Evolutionary conservation across 2,888 invertebrate genomes (phyloP), one percentile per base, ranked within the genome.

Genomic region (Anagyrus pseudococci): DNA sequence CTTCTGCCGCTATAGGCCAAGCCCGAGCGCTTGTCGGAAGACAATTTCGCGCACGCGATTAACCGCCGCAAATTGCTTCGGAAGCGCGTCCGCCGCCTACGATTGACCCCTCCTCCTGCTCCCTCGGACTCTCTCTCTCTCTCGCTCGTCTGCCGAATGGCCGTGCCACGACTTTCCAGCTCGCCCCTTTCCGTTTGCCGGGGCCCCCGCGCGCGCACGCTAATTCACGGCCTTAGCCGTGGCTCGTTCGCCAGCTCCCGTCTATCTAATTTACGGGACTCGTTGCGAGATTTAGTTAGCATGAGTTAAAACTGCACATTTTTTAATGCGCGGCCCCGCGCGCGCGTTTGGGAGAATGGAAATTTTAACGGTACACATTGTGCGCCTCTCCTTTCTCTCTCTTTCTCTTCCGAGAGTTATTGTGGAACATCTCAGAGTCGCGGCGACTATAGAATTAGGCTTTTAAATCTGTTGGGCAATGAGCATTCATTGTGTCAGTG

Each of bases 391-490:
- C 25, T 41, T 29, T 37, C 29, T 19, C 44, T 44, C 44, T 20
- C 44, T 17, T 23, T 19, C 10, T 4, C 13, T 33, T 43, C 13
- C 29, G 22, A 55, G 55, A 22, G 23, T 29, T 37, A 25, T 48
- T 49, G 48, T 48, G n/a, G 23, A 23, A 29, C 37, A 17, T 40
- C 37, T 43, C 13, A 46, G 26, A 22, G 46, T 52, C 6, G 23
- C 46, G 19, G 37, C 43, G 22, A 33, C 19, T 29, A 53, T 54
- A 52, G 29, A 62, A 57, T 57, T 52, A 62, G 62, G 50, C 52
- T 62, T 62, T 62, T 58, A 62, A 62, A 62, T 59, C 55, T 59
- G 56, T 50, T 56, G 47, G 46, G 29, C 59, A 56, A 56, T 64
- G 52, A 64, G 56, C 52, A 59, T 56, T 54, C 62, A 58, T 63